A percentile compares a stretch with the other conserved stretches of the same genome.
Conservation (phyloP, 2,113 vertebrate species). For the Sinocyclocheilus grahami region DNA sequence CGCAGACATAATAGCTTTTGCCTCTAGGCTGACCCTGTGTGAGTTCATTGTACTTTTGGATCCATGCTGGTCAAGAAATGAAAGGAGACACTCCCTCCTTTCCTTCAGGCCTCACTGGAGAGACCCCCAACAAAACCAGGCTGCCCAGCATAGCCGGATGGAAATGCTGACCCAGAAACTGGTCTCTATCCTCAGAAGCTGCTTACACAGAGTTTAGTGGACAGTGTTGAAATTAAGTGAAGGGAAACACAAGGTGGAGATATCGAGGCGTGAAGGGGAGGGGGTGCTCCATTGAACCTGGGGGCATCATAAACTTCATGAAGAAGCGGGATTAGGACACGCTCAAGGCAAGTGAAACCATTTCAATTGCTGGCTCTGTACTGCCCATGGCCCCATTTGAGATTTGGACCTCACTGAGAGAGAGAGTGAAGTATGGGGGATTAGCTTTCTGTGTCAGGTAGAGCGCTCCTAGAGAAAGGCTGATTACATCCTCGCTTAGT, state of each 20-base stretch:
- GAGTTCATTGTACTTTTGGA: constrained; percentile 33
- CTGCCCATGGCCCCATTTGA: constrained; percentile 32
- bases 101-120: not conserved
- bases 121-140: not conserved
- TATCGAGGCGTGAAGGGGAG: constrained; percentile 38
- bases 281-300: constrained; percentile 60
- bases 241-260: not conserved
- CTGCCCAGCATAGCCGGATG: constrained; percentile 10
- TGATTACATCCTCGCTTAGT: constrained; percentile 30
- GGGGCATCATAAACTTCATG: constrained; percentile 41
- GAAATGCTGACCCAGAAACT: constrained; percentile 52
- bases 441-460: constrained; percentile 23
- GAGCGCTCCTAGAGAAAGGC: constrained; percentile 18
- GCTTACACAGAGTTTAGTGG: constrained; percentile 32
- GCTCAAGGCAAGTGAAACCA: constrained; percentile 64
- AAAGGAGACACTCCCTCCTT: not conserved
- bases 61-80: constrained; percentile 33
- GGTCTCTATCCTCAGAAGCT: constrained; percentile 23
- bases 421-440: constrained; percentile 44
- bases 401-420: constrained; percentile 19
- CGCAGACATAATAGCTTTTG: constrained; percentile 29
- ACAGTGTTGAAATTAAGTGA: constrained; percentile 11
- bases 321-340: constrained; percentile 64
- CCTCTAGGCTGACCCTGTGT: constrained; percentile 14
- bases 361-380: constrained; percentile 64